Evolutionary conservation across 37 sponge, comb jelly and placozoan species (phyloP).

Genomic region (Halichondria panicea): DNA sequence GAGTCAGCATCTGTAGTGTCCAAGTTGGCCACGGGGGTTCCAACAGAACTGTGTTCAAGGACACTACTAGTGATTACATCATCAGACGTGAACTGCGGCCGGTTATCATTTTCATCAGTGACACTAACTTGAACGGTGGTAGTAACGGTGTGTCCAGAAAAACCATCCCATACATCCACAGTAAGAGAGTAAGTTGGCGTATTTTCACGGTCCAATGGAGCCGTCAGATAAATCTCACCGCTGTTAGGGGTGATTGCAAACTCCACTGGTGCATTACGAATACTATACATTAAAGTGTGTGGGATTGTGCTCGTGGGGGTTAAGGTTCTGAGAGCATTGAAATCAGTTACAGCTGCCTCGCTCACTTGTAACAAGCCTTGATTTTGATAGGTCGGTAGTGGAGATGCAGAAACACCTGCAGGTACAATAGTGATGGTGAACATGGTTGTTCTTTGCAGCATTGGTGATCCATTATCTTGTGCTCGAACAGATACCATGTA

Average conservation of each 20-base stretch:
- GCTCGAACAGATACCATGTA: constrained; percentile 23
- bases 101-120: constrained; percentile 60
- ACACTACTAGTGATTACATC: constrained; percentile 23
- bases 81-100: constrained; percentile 19
- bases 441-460: background rate
- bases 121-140: constrained; percentile 11
- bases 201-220: constrained; percentile 22
- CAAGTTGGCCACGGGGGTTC: constrained; percentile 19
- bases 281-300: constrained; percentile 25
- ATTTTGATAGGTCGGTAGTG: no score
- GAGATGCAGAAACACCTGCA: no score
- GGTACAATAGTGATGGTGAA: constrained; percentile 14
- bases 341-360: no score
- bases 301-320: background rate
- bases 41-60: background rate
- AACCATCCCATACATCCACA: constrained; percentile 28
- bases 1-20: constrained; percentile 53
- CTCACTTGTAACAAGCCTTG: no score
- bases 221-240: constrained; percentile 49
- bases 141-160: background rate
- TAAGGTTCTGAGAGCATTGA: background rate
- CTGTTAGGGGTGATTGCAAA: constrained; percentile 55
- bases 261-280: background rate
- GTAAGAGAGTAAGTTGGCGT: background rate
- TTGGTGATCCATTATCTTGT: constrained; percentile 17